phyloP scores from a whole-genome alignment of 2,797 vertebrate species.

The Okamejei kenojei region DNA sequence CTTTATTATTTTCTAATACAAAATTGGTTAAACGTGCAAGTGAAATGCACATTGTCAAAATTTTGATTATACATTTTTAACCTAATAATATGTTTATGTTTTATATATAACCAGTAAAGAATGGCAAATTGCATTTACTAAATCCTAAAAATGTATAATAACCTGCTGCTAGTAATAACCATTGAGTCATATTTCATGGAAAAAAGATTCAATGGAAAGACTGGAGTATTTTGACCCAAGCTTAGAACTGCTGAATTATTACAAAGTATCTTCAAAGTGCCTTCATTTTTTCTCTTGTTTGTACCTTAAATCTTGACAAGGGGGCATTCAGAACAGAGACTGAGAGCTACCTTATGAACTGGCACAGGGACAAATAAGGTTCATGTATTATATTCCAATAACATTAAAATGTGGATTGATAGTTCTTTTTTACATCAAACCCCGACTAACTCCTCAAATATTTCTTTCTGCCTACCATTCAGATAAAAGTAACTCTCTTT shows the following conservation, averaged over 20 bases:
- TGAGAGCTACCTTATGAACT: not conserved
- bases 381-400: not conserved
- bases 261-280: not conserved
- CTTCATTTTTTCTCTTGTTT: not conserved
- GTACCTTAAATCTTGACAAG: not conserved
- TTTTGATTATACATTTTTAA: not conserved
- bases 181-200: not conserved
- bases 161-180: not conserved
- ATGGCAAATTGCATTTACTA: constrained; percentile 21
- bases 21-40: not conserved
- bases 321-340: not conserved
- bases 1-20: constrained; percentile 5
- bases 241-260: not conserved
- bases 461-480: not conserved
- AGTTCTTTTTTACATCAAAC: not conserved
- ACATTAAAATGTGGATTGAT: not conserved
- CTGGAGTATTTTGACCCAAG: not conserved
- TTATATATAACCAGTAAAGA: not conserved
- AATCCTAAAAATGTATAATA: not conserved
- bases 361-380: not conserved
- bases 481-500: too few relatives aligned
- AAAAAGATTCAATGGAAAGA: not conserved
- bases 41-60: not conserved
- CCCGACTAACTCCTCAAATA: not conserved
- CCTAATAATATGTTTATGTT: too few relatives aligned